A percentile compares a stretch with the other conserved stretches of the same genome.
These are phyloP conservation scores for Diachrysia chrysitis DNA, from an alignment of 2,888 invertebrate genomes.

Conservation along the genomic window DNA sequence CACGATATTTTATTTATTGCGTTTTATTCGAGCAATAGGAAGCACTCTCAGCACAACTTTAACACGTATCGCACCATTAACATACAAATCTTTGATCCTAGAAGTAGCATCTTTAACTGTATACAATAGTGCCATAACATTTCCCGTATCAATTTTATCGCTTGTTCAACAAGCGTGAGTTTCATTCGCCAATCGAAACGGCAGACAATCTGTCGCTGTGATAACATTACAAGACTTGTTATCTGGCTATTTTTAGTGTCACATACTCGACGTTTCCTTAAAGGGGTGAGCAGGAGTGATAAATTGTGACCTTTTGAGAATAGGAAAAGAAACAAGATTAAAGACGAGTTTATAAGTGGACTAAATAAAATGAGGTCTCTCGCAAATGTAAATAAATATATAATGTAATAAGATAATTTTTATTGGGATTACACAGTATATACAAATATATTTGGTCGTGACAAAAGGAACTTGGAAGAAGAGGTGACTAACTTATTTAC, in stretches of 20 bases:
- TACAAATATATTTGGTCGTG: background rate
- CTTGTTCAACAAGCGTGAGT: slow-evolving; percentile 44
- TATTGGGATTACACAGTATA: no score
- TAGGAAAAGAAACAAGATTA: slow-evolving; percentile 9
- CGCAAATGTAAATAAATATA: background rate
- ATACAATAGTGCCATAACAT: slow-evolving; percentile 15
- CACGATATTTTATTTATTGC: background rate
- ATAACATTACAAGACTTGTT: slow-evolving; percentile 63
- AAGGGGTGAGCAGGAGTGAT: slow-evolving; percentile 38
- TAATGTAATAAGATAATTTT: no score
- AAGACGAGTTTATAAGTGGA: background rate
- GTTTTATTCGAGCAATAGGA: background rate
- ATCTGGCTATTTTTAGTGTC: slow-evolving; percentile 62
- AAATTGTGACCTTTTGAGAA: slow-evolving; percentile 38
- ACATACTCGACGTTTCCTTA: slow-evolving; percentile 48
- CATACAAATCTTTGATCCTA: background rate
- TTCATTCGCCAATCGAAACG: slow-evolving; percentile 59
- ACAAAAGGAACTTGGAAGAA: background rate
- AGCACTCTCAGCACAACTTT: background rate
- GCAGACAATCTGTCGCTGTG: slow-evolving; percentile 68
- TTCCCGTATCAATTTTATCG: slow-evolving; percentile 48
- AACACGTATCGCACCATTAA: background rate
- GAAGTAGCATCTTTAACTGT: background rate
- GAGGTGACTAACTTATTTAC: background rate
- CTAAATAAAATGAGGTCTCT: background rate